These are phyloP conservation scores for Eupithecia tripunctaria DNA, from an alignment of 2,888 invertebrate species.

Conservation along the genomic window DNA sequence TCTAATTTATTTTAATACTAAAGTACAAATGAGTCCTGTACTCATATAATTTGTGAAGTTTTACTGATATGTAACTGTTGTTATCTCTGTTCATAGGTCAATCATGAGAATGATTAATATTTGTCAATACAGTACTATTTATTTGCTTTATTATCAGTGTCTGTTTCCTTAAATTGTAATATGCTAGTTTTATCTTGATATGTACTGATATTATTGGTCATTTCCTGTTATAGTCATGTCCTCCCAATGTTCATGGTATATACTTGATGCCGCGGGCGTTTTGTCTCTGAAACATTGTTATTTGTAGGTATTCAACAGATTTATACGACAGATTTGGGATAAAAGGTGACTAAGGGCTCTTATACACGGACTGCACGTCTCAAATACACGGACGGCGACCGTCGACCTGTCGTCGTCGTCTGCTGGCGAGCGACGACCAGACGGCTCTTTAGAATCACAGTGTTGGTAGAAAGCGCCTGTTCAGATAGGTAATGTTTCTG, in stretches of 20 bases:
- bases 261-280: background rate
- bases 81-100: constrained; percentile 31
- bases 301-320: too few species aligned
- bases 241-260: background rate
- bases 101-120: constrained; percentile 25
- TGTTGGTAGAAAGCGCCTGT: background rate
- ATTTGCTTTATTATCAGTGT: constrained; percentile 27
- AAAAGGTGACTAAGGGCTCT: too few species aligned
- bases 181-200: constrained; percentile 20
- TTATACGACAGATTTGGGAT: too few species aligned
- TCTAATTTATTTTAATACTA: background rate
- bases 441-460: too few species aligned
- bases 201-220: constrained; percentile 5
- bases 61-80: constrained; percentile 12
- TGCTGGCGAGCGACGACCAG: too few species aligned
- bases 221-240: constrained; percentile 20
- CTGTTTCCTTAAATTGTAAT: constrained; percentile 17
- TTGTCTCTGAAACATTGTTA: background rate
- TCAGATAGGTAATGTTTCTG: too few species aligned
- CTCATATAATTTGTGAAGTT: background rate
- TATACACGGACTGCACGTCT: too few species aligned
- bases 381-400: too few species aligned
- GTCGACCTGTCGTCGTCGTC: too few species aligned
- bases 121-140: constrained; percentile 27
- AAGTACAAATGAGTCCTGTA: background rate